A percentile compares a stretch with the other conserved stretches of the same genome.
phyloP scores from a whole-genome alignment of 1,140 invertebrate genomes.

The Euura lappo region DNA sequence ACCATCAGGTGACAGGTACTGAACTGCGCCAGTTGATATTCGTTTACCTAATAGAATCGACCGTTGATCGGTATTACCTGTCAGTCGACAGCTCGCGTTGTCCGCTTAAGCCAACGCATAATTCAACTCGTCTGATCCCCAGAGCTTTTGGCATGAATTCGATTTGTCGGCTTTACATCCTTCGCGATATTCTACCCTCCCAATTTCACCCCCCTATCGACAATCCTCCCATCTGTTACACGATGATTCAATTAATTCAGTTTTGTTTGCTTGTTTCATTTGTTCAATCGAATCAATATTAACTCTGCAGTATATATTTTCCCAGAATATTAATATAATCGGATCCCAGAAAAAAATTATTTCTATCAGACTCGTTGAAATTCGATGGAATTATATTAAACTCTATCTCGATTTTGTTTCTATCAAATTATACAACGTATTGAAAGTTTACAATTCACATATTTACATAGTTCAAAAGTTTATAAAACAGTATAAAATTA shows the following conservation, averaged over 20 bases:
- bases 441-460: no score
- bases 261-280: background rate
- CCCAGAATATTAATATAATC: no score
- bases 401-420: no score
- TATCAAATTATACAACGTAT: no score
- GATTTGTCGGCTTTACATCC: conserved; percentile 6
- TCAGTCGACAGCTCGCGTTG: background rate
- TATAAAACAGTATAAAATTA: no score
- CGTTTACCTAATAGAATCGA: background rate
- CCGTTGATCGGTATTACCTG: conserved; percentile 1
- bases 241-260: background rate
- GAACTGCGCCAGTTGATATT: background rate
- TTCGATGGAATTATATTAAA: no score
- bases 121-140: conserved; percentile 1
- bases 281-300: no score
- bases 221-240: background rate
- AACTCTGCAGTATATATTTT: no score
- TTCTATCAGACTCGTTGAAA: no score
- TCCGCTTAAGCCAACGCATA: background rate
- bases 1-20: background rate
- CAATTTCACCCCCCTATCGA: background rate
- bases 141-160: background rate
- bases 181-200: background rate
- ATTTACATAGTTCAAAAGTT: no score
- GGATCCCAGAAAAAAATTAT: no score